Base-by-base conservation (phyloP, 2,113 vertebrate genomes). In the Mohoua ochrocephala region DNA sequence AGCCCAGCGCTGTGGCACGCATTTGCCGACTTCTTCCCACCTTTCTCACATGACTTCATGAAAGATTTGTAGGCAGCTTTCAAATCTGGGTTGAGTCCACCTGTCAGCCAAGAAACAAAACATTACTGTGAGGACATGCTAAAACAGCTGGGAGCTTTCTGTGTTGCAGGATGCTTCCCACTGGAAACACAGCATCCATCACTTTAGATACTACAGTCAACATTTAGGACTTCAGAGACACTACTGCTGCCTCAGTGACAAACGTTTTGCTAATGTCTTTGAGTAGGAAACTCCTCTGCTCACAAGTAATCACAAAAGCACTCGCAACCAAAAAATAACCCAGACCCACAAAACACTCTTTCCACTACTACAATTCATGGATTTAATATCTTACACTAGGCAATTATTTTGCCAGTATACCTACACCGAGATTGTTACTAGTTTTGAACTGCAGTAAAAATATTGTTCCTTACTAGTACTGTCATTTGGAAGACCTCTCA, bases 1-100 rank as follows among this genome's bases (percentile, higher is more conserved):
- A 99, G 97, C 37, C 98, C 99, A 12, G 98, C 98, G 1, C 98
- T 99, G 71, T 99, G 99, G 95, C 99, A 99, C 0, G 98, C 98
- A 5, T 99, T 98, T 16, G 95, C 41, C 22, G 99, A 99, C 93
- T 98, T 99, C 98, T 98, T 99, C 83, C 99, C 99, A 7, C 97
- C 98, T 24, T 98, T 91, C 52, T 98, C 97, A 95, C 99, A 99
- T 0, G 99, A 98, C 93, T 98, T 99, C 85, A 98, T 13, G 76
- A 99, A 99, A 96, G 98, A 99, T 50, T 95, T 98, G 93, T 98
- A 99, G 17, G 99, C 99, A 57, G 98, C 97, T 97, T 99, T 98
- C 94, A 99, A 97, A 95, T 99, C 98, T 21, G 92, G 47, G 2
- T 94, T n/a, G 21, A 99, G 94, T 31, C 99, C 99, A 82, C 99